phyloP scores from a whole-genome alignment of 1,140 invertebrate genomes.

The Bombus fervidus region DNA sequence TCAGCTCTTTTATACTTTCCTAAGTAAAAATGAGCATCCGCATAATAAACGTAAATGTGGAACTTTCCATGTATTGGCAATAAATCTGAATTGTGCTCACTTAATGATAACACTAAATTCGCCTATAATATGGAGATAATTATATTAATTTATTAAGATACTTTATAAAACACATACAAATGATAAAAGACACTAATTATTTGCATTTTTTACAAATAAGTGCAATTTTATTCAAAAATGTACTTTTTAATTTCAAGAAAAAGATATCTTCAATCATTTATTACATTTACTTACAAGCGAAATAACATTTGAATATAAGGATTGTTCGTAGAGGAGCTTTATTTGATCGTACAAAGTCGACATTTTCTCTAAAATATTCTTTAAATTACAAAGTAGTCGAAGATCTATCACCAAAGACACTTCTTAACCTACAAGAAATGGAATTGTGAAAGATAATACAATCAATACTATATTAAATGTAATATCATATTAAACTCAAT shows the following conservation, averaged over 20 bases:
- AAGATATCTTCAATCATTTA: slow-evolving; percentile 7
- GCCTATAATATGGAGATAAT: slow-evolving; percentile 83
- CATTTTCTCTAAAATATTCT: slow-evolving; percentile 71
- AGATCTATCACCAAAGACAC: neutral
- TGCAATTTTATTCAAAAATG: slow-evolving; percentile 13
- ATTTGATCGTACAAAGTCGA: slow-evolving; percentile 83
- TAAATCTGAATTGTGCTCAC: slow-evolving; percentile 86
- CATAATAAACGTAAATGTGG: slow-evolving; percentile 87
- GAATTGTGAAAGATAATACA: neutral
- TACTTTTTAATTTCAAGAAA: slow-evolving; percentile 7
- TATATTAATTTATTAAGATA: slow-evolving; percentile 72
- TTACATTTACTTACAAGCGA: slow-evolving; percentile 80
- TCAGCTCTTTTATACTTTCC: slow-evolving; percentile 88
- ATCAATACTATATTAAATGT: neutral
- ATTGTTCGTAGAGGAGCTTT: slow-evolving; percentile 84
- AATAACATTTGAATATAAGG: slow-evolving; percentile 84
- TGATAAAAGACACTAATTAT: slow-evolving; percentile 30
- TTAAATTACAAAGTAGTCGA: neutral
- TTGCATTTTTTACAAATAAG: neutral
- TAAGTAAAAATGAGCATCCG: slow-evolving; percentile 86
- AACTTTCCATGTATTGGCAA: slow-evolving; percentile 84
- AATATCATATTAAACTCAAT: neutral
- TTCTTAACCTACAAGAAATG: slow-evolving; percentile 34
- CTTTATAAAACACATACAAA: slow-evolving; percentile 57
- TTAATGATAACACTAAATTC: slow-evolving; percentile 85